Percentiles rank a stretch among this genome's conserved stretches.
These are phyloP conservation scores for Odontamblyopus lacepedii DNA, from an alignment of 2,797 vertebrate genomes.

Conservation along the genomic window DNA sequence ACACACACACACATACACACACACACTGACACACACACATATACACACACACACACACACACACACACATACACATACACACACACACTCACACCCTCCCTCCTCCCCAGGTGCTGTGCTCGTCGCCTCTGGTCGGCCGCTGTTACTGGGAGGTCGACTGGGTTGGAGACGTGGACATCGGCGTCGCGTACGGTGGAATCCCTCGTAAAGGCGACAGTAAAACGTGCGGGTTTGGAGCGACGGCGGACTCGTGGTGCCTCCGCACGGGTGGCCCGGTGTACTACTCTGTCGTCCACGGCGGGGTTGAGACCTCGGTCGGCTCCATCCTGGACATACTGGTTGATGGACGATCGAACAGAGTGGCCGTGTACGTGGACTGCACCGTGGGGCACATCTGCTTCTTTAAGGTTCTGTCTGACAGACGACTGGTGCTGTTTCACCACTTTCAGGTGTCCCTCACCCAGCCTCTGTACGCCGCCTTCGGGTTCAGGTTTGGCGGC, in stretches of 20 bases:
- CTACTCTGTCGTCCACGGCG: neutral
- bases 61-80: no score
- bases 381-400: neutral
- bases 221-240: neutral
- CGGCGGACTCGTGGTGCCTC: neutral
- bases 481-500: neutral
- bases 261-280: fast-evolving
- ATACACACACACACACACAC: no score
- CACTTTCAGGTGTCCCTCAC: neutral
- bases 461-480: neutral
- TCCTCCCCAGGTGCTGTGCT: neutral
- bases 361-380: neutral
- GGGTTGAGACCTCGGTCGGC: neutral
- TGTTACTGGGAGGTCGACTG: no score
- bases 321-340: neutral
- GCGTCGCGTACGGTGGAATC: neutral
- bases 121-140: neutral
- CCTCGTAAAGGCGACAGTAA: neutral
- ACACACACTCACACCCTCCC: no score
- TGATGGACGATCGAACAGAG: neutral
- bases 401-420: neutral
- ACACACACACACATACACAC: no score
- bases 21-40: no score
- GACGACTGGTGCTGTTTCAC: neutral
- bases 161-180: neutral